Percentiles rank a stretch among this genome's conserved stretches.
phyloP scores from a whole-genome alignment of 2,888 invertebrate species.

The Plemyria rubiginata region DNA sequence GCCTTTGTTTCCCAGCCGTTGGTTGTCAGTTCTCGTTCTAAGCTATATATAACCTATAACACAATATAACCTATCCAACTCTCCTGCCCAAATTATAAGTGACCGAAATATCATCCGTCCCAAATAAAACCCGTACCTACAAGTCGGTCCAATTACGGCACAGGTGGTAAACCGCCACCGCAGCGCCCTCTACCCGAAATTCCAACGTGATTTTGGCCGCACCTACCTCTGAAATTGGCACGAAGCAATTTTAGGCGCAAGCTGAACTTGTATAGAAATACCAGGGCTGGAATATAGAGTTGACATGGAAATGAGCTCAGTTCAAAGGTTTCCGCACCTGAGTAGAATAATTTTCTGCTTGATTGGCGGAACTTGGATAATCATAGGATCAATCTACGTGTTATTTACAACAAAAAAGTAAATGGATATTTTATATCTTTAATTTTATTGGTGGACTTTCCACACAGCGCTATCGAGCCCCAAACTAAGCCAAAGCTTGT shows the following conservation, averaged over 20 bases:
- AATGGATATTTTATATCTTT: too few species aligned
- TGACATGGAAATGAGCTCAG: conserved; percentile 10
- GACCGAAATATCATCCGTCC: conserved; percentile 12
- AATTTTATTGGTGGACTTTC: too few species aligned
- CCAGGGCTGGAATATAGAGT: neutral
- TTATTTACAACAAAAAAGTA: neutral
- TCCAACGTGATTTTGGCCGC: conserved; percentile 12
- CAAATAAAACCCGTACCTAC: conserved; percentile 20
- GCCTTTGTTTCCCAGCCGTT: too few species aligned
- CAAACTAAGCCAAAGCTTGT: too few species aligned
- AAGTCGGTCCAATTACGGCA: conserved; percentile 28
- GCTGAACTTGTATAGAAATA: conserved; percentile 8
- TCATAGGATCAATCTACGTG: neutral
- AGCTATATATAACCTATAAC: too few species aligned
- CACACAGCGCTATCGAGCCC: too few species aligned
- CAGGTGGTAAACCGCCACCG: conserved; percentile 25
- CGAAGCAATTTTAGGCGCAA: neutral
- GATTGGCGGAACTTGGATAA: neutral
- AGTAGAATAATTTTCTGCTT: neutral
- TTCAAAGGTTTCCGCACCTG: conserved; percentile 3
- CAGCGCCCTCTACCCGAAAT: conserved; percentile 8
- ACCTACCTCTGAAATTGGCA: conserved; percentile 7
- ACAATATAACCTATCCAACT: too few species aligned
- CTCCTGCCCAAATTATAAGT: conserved; percentile 2
- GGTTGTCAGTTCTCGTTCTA: too few species aligned